Evolutionary conservation across 2,888 invertebrate genomes (phyloP), one percentile per base, ranked within the genome.

Genomic region (Megaustenia siamemsis): DNA sequence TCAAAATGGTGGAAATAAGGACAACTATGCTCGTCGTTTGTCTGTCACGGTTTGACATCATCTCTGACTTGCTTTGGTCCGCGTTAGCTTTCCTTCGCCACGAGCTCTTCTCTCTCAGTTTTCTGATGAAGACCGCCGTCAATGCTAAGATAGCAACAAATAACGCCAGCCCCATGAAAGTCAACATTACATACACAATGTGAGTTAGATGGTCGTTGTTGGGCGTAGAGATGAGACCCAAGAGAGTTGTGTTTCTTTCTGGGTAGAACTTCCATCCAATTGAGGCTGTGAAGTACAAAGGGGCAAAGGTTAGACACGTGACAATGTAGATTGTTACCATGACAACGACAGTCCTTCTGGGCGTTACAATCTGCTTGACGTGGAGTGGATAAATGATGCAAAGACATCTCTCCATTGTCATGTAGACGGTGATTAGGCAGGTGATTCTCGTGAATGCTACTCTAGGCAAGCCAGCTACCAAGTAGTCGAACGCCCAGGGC

Each of bases 381-480:
- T 79, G 40, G 5, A 79, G 24, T 21, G 79, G 79, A 15, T 45
- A 32, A 15, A 66, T 32, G 49, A 79, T 49, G 49, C 81, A 81
- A 18, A 81, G 15, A 24, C 56, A 81, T 32, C 71, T 60, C 38
- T 69, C 68, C 4, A 81, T 45, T 18, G 45, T 79, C 6, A 79
- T 66, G 24, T 45, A 79, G 0, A 45, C 79, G 32, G 79, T 79
- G 38, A 81, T 71, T 43, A 49, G 71, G 24, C 69, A 69, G 6
- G 81, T 81, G 0, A 40, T 45, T 32, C 71, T 38, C 6, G 71
- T 71, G 35, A 81, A 81, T 2, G 35, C 38, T 0, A 81, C 71
- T 32, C 56, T 69, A 6, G 81, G 81, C 81, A 69, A 81, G 38
- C 81, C 81, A n/a, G 53, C 71, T n/a, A 81, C 35, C 21, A 63